These are phyloP conservation scores for Tenebrosternarchus preto DNA, from an alignment of 2,113 vertebrate genomes.

Conservation along the genomic window DNA sequence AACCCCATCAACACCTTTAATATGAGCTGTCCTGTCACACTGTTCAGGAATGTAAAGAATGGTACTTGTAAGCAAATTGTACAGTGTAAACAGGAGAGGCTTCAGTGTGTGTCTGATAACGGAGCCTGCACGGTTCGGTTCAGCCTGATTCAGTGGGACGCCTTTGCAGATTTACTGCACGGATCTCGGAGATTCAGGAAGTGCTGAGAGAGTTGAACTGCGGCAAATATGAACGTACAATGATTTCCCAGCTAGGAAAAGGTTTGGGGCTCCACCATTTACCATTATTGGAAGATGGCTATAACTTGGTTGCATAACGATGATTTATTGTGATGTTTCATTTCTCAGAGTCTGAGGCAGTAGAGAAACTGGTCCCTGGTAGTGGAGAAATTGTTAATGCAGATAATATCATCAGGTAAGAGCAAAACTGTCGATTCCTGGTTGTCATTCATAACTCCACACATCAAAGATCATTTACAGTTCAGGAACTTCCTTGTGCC, in stretches of 20 bases:
- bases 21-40: no score
- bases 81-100: no score
- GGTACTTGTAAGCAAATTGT: no score
- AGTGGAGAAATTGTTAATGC: slow-evolving; percentile 83
- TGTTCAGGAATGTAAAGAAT: no score
- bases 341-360: slow-evolving; percentile 66
- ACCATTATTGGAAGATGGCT: not conserved
- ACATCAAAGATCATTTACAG: no score
- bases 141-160: slow-evolving; percentile 13
- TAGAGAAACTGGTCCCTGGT: slow-evolving; percentile 79
- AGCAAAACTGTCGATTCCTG: slow-evolving; percentile 20
- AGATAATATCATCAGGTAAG: slow-evolving; percentile 94
- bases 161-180: slow-evolving; percentile 85
- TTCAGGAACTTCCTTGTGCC: no score
- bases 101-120: not conserved
- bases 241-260: slow-evolving; percentile 82
- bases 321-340: not conserved
- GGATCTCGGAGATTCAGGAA: slow-evolving; percentile 93
- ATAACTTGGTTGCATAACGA: no score
- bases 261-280: slow-evolving; percentile 68
- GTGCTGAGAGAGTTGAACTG: slow-evolving; percentile 91
- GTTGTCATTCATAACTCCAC: not conserved
- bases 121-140: not conserved
- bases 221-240: slow-evolving; percentile 92
- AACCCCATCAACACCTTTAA: no score